Conservation (phyloP, 2,888 invertebrate species). For the Drosophila mimica region DNA sequence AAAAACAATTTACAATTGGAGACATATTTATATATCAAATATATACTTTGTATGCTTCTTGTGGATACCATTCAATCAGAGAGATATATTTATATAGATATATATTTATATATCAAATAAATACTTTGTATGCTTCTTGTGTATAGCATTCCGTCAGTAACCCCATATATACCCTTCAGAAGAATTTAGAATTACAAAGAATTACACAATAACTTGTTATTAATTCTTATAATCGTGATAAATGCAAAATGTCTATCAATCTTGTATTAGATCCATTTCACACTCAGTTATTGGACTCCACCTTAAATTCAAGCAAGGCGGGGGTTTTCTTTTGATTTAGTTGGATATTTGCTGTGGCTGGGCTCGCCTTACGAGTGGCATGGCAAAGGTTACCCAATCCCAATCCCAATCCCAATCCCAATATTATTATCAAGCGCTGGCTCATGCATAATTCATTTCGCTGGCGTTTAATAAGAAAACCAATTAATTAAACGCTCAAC, state of each 20-base stretch:
- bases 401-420: constrained; percentile 36
- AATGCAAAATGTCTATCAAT: constrained; percentile 41
- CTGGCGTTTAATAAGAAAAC: constrained; percentile 72
- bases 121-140: not conserved
- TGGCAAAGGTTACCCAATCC: constrained; percentile 38
- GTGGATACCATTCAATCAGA: not conserved
- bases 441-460: constrained; percentile 67
- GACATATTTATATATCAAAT: not conserved
- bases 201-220: constrained; percentile 2
- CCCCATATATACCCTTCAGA: not conserved
- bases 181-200: not conserved
- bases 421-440: constrained; percentile 24
- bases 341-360: constrained; percentile 13
- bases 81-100: too few relatives aligned
- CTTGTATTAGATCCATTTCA: constrained; percentile 44
- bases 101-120: not conserved
- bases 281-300: constrained; percentile 30
- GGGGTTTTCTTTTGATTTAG: constrained; percentile 10
- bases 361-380: not conserved
- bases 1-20: not conserved
- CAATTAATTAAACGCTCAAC: constrained; percentile 75
- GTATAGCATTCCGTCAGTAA: not conserved
- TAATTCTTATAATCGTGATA: constrained; percentile 31
- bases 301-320: not conserved
- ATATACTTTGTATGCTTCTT: not conserved